Conservation (phyloP, 2,888 invertebrate species). For the Criorhina ranunculi region DNA sequence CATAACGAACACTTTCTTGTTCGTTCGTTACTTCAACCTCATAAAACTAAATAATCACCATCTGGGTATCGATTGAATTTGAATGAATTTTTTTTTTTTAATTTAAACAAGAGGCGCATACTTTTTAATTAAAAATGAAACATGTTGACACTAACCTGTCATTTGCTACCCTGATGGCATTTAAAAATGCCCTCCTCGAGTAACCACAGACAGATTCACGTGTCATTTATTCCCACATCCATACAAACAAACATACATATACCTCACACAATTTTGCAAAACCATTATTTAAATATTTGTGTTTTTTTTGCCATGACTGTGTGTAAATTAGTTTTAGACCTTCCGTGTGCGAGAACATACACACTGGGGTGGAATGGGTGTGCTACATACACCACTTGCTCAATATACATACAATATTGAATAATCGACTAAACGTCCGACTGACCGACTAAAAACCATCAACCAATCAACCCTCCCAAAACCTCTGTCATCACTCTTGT, state of each 20-base stretch:
- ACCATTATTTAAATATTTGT: slow-evolving; percentile 10
- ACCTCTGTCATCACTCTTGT: not conserved
- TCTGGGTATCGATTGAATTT: slow-evolving; percentile 24
- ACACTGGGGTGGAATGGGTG: not conserved
- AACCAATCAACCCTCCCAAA: not conserved
- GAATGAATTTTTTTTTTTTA: slow-evolving; percentile 3
- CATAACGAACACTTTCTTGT: too few species aligned
- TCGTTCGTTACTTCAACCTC: not conserved
- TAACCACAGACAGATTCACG: slow-evolving; percentile 25
- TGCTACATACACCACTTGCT: not conserved
- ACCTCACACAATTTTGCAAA: not conserved
- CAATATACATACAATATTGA: slow-evolving; percentile 13
- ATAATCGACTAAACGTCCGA: slow-evolving; percentile 12
- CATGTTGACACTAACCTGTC: slow-evolving; percentile 34
- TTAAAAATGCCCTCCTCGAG: not conserved
- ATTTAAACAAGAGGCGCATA: not conserved
- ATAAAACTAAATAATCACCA: not conserved
- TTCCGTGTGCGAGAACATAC: not conserved
- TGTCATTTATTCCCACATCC: slow-evolving; percentile 6
- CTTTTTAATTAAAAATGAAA: slow-evolving; percentile 47
- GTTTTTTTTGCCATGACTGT: not conserved
- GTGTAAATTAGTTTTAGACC: slow-evolving; percentile 24
- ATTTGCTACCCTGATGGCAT: slow-evolving; percentile 25
- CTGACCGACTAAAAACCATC: not conserved
- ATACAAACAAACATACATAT: not conserved